Base-by-base conservation (phyloP, 2,113 vertebrate genomes). In the Eupsittula cactorum region DNA sequence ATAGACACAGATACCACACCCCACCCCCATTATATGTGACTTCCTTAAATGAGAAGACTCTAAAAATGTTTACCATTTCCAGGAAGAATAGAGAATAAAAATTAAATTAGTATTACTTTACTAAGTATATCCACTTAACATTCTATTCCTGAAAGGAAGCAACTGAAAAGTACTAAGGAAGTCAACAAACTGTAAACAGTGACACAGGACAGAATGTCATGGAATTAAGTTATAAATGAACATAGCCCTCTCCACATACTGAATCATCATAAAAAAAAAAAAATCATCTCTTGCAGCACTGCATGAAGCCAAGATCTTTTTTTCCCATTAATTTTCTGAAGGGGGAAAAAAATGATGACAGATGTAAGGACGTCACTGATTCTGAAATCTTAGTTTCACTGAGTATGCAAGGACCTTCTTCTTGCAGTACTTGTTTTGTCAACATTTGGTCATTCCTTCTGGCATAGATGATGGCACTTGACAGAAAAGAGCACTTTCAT, bases 161-260 rank as follows among this genome's bases (percentile, higher is more conserved):
- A 92, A 67, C n/a, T 7, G 9, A 90, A 93, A 81, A 81, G 86
- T 64, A 78, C 95, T 88, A 88, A 78, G 79, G 87, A 96, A 97
- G 39, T 90, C 88, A 94, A 90, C 75, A 96, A 94, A 96, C 71
- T 71, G 29, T 96, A 93, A 96, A 96, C 55, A 94, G 47, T 75
- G 69, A 93, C 77, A 95, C 84, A 94, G 55, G n/a, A 81, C n/a
- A 64, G 55, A 53, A 77, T 7, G 2, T 78, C 11, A 81, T 25
- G 88, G 68, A 96, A 94, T 80, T 71, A 78, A 94, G 70, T 70
- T 95, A 80, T 85, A 95, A 92, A 88, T 46, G 5, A 88, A 90
- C 55, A 63, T 13, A 70, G 46, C 16, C 4, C 33, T 50, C 79
- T 83, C 64, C 9, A 4, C 69, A 60, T 60, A 71, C 79, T 94